These are phyloP conservation scores for Stomatorhinus walkeri DNA, from an alignment of 2,797 vertebrate species.

Conservation along the genomic window DNA sequence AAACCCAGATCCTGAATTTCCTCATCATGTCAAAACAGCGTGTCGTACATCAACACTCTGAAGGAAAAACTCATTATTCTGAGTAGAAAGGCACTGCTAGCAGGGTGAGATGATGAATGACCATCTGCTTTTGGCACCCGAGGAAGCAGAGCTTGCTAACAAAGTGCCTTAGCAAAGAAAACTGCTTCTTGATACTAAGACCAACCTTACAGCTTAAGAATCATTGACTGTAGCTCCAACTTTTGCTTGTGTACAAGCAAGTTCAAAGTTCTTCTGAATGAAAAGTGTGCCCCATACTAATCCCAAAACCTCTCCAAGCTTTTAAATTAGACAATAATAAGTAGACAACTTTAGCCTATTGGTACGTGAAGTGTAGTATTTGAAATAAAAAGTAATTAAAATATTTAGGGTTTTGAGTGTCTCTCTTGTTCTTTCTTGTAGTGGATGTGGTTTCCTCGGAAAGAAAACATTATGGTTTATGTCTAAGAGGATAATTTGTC, in stretches of 20 bases:
- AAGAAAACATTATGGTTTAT: background rate
- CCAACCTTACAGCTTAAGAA: background rate
- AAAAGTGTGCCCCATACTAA: background rate
- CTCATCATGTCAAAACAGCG: background rate
- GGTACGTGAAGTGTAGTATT: background rate
- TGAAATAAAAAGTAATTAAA: background rate
- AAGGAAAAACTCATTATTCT: background rate
- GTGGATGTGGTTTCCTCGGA: background rate
- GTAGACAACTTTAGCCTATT: background rate
- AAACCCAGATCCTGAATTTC: background rate
- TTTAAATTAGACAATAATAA: background rate
- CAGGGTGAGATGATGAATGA: background rate
- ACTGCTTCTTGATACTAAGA: background rate
- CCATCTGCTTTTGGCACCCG: background rate
- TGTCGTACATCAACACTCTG: background rate
- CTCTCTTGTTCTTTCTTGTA: background rate
- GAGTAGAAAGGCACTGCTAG: background rate
- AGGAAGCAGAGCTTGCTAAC: background rate
- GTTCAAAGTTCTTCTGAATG: background rate
- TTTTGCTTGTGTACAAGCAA: background rate
- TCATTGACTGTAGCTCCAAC: background rate
- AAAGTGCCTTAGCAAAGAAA: background rate
- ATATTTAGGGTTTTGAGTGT: background rate
- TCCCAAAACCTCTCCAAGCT: background rate
- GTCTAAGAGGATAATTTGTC: background rate